phyloP scores from a whole-genome alignment of 2,797 vertebrate genomes.

The Myoxocephalus aenaeus region DNA sequence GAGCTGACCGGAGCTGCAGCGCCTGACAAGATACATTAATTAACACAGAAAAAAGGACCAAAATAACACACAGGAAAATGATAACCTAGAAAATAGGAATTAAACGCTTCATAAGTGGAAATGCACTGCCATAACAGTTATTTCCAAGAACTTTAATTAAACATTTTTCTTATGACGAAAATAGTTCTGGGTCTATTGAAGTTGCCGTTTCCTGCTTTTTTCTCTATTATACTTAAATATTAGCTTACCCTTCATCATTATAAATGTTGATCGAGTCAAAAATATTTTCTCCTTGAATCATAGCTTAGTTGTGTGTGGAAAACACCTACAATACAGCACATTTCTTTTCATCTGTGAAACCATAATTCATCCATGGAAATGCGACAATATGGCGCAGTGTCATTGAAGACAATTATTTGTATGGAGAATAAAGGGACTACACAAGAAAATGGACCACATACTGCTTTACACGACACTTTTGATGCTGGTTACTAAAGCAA shows the following conservation, averaged over 20 bases:
- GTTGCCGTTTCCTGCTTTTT: conserved; percentile 5
- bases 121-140: conserved; percentile 36
- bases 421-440: not conserved
- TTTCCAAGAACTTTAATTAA: conserved; percentile 65
- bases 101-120: conserved; percentile 51
- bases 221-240: conserved; percentile 29
- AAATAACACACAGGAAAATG: conserved; percentile 60
- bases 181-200: conserved; percentile 49
- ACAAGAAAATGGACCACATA: not conserved
- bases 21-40: conserved; percentile 83
- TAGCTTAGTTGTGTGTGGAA: not conserved
- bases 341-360: not conserved
- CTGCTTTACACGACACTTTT: not conserved
- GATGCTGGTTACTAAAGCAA: not conserved
- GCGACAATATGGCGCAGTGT: not conserved
- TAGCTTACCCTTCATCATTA: not conserved
- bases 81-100: conserved; percentile 32
- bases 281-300: conserved; percentile 24
- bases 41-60: conserved; percentile 64
- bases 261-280: conserved; percentile 11
- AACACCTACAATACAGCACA: not conserved
- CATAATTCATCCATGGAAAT: not conserved
- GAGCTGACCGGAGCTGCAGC: conserved; percentile 72
- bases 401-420: not conserved
- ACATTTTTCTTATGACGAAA: conserved; percentile 56